A percentile compares a stretch with the other conserved stretches of the same genome.
Evolutionary conservation across 2,888 invertebrate genomes (phyloP).

Genomic region (Uloborus plumipes): DNA sequence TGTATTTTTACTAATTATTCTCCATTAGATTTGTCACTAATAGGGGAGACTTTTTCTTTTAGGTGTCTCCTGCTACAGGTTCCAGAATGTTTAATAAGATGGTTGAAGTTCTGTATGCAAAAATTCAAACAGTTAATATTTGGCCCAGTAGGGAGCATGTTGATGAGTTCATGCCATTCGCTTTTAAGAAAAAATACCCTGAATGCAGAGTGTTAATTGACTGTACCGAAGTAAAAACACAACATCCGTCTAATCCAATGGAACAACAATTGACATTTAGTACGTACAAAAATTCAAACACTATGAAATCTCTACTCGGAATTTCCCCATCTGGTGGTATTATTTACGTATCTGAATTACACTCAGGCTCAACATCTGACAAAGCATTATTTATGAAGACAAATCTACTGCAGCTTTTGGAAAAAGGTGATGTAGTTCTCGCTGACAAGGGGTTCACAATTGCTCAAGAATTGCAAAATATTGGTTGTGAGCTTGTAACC

Average conservation of each 20-base stretch:
- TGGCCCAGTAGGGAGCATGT: conserved; percentile 4
- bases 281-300: conserved; percentile 7
- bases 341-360: conserved; percentile 11
- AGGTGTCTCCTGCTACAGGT: not conserved
- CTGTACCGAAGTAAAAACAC: conserved; percentile 5
- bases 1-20: no score
- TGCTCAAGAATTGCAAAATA: not conserved
- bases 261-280: conserved; percentile 13
- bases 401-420: not conserved
- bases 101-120: not conserved
- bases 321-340: conserved; percentile 17
- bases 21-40: no score
- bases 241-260: not conserved
- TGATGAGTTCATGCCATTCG: not conserved
- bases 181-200: conserved; percentile 1
- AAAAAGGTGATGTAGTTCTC: conserved; percentile 13
- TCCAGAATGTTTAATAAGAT: conserved; percentile 3
- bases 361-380: conserved; percentile 14
- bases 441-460: conserved; percentile 11
- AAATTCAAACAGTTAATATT: not conserved
- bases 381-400: not conserved
- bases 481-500: not conserved
- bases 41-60: no score
- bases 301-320: conserved; percentile 11
- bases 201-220: conserved; percentile 17